These are phyloP conservation scores for Sphaerodactylus townsendi DNA, from an alignment of 2,113 vertebrate species.

Conservation along the genomic window DNA sequence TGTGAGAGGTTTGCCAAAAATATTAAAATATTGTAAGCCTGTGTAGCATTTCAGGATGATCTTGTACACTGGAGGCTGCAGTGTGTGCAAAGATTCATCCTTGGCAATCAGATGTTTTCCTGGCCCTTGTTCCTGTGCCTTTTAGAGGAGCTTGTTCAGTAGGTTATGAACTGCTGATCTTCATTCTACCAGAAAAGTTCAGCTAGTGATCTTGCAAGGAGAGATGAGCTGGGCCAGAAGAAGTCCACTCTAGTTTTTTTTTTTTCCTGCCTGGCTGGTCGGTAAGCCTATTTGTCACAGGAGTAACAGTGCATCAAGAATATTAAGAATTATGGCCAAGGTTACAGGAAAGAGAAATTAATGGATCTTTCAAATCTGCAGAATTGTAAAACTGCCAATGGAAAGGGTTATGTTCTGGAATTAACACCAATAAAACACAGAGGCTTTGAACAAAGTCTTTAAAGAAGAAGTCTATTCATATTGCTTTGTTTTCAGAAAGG, in stretches of 20 bases:
- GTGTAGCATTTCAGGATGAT: not conserved
- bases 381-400: not conserved
- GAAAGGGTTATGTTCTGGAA: constrained; percentile 17
- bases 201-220: not conserved
- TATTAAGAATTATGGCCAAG: not conserved
- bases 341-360: not conserved
- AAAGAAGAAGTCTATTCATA: not conserved
- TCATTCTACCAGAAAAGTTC: not conserved
- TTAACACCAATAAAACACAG: not conserved
- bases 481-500: constrained; percentile 3
- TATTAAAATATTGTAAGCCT: not conserved
- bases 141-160: not conserved
- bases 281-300: not conserved
- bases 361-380: not conserved
- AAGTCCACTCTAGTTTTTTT: not conserved
- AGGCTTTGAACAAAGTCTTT: not conserved
- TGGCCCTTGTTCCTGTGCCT: not conserved
- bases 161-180: not conserved
- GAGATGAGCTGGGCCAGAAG: not conserved
- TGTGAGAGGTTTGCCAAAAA: too few relatives aligned
- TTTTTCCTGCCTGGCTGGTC: not conserved
- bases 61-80: not conserved
- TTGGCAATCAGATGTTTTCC: not conserved
- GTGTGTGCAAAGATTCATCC: not conserved
- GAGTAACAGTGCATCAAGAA: not conserved